Percentiles rank a stretch among this genome's conserved stretches.
Conservation (phyloP, 2,113 vertebrate species). For the Psophia crepitans region DNA sequence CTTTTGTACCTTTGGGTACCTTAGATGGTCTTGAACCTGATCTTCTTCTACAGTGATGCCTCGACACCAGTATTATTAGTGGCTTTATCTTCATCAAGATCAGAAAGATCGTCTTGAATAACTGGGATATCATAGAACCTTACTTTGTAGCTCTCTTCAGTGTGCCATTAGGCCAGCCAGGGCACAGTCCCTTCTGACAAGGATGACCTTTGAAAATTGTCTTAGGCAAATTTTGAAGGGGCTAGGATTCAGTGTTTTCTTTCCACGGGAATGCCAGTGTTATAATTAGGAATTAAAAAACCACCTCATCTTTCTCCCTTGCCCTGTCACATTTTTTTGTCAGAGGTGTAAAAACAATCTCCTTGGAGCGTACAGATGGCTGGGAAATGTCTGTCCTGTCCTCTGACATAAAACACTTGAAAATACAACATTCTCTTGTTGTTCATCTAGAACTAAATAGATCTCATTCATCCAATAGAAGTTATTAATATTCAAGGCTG, state of each 20-base stretch:
- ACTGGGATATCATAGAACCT: accelerated
- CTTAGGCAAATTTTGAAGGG: neutral
- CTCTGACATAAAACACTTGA: neutral
- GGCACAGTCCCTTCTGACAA: neutral
- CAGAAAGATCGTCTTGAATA: neutral
- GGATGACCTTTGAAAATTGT: neutral
- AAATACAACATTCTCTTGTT: neutral
- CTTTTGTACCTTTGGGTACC: no score
- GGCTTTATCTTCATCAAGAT: neutral
- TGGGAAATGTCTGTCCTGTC: neutral
- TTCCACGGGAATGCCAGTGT: neutral
- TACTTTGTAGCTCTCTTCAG: neutral
- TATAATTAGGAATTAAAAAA: neutral
- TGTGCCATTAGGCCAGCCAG: neutral
- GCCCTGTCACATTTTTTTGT: neutral
- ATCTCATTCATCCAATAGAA: neutral
- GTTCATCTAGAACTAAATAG: neutral
- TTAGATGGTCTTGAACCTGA: no score
- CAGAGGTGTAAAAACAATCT: neutral
- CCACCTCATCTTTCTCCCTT: neutral
- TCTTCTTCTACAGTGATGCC: neutral
- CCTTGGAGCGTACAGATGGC: neutral
- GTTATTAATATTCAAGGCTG: neutral
- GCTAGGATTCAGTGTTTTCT: neutral
- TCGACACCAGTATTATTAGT: neutral